These are phyloP conservation scores for Fregata magnificens DNA, from an alignment of 2,113 vertebrate species.

Conservation along the genomic window DNA sequence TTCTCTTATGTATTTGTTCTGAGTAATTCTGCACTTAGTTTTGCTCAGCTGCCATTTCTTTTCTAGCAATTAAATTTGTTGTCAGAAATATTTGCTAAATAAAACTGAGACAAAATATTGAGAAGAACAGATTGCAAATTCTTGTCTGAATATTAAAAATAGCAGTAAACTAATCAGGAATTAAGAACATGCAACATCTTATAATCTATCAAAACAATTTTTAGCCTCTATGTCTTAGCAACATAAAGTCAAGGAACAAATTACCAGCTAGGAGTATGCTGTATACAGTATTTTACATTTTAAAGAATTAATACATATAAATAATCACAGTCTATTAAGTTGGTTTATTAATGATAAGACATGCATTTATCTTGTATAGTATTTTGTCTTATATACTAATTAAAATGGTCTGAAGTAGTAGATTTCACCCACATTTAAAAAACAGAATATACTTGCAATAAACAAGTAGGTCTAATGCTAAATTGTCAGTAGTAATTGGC, in stretches of 20 bases:
- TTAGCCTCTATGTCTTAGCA: neutral
- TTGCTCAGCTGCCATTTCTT: neutral
- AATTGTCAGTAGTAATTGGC: neutral
- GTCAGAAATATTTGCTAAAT: neutral
- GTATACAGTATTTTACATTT: neutral
- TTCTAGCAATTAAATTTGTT: neutral
- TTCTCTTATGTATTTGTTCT: neutral
- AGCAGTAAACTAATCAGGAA: neutral
- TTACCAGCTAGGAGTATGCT: neutral
- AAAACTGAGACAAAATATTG: neutral
- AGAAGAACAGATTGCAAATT: neutral
- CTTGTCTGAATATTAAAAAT: neutral
- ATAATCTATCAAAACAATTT: neutral
- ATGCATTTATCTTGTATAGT: neutral
- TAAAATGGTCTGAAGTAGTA: neutral
- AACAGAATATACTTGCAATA: neutral
- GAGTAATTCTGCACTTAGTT: neutral
- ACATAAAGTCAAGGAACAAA: neutral
- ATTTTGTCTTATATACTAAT: neutral
- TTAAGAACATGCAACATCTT: neutral
- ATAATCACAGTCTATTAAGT: neutral
- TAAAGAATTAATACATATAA: neutral
- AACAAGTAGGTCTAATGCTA: neutral
- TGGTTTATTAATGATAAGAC: neutral
- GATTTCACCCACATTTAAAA: neutral